Evolutionary conservation across 1,140 invertebrate genomes (phyloP), one percentile per base, ranked within the genome.

Genomic region (Drosophila mojavensis): DNA sequence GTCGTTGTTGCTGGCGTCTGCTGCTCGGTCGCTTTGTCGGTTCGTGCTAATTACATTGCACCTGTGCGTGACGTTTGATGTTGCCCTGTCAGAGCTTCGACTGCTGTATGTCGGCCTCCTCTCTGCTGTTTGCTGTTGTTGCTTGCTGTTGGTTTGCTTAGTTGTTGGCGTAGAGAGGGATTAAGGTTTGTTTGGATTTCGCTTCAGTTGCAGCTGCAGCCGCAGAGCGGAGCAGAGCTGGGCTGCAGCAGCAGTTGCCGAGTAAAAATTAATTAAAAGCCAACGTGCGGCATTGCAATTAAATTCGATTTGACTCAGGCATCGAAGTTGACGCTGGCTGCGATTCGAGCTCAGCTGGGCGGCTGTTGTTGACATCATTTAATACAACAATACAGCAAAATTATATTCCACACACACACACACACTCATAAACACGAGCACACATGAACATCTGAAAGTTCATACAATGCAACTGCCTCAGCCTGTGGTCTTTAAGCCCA

Each of bases 341-440:
- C 54, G 59, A 59, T 51, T 68, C 53, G 63, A 69, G 63, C 82
- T 86, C 83, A 82, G 82, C 72, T 86, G 80, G 80, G 71, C 76
- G 80, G 85, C 85, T 89, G 85, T 78, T 90, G 79, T 89, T 89
- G 83, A 88, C 83, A 88, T 89, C 83, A 84, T 89, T 84, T 89
- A 88, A 89, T 84, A 89, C 84, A 88, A 89, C 80, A 88, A 83
- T 88, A 67, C 83, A 70, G 69, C 84, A 90, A 78, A 90, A 88
- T 89, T 83, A 90, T 89, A 89, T 90, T 84, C 59, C 63, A 71
- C 61, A 50, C 47, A 64, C 48, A 65, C 48, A 65, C 33, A 66
- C 59, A 41, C 39, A 55, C 58, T 53, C 43, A 45, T 3, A 24
- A 24, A 24, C 20, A 24, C 20, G 20, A 24, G 2, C 41, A 43